Percentiles rank a stretch among this genome's conserved stretches.
Evolutionary conservation across 2,797 vertebrate species (phyloP).

Genomic region (Leuciscus waleckii): DNA sequence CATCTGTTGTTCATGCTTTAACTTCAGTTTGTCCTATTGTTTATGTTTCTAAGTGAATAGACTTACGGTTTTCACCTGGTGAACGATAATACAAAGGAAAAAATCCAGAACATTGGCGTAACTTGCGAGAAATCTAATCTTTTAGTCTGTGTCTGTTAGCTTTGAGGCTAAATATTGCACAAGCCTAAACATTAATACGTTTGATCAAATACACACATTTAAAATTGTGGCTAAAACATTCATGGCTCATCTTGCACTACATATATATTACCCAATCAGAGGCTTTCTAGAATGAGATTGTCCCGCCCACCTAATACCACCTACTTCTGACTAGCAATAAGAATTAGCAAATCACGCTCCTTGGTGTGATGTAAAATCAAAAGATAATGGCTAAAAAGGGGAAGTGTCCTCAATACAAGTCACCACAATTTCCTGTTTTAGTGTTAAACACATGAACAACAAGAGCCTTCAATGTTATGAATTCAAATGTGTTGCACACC

Average conservation of each 20-base stretch:
- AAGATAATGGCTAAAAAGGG: not conserved
- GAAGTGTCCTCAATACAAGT: not conserved
- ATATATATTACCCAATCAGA: not conserved
- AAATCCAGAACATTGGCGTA: not conserved
- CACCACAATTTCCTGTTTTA: not conserved
- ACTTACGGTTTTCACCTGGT: not conserved
- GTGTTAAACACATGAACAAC: not conserved
- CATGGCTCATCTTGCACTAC: not conserved
- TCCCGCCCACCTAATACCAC: not conserved
- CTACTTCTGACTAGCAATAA: not conserved
- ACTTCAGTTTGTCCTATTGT: not conserved
- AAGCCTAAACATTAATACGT: not conserved
- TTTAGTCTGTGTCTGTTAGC: not conserved
- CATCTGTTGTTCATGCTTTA: not conserved
- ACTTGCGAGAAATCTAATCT: not conserved
- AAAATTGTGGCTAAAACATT: not conserved
- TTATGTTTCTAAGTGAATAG: not conserved
- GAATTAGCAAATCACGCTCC: not conserved
- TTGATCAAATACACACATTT: not conserved
- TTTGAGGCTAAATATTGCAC: not conserved
- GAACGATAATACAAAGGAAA: not conserved
- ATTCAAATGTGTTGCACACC: constrained; percentile 22
- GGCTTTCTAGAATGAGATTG: not conserved
- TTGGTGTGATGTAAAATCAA: not conserved
- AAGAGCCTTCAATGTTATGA: not conserved